phyloP scores from a whole-genome alignment of 35 echinoderm and acorn worm species.

The Hemicentrotus pulcherrimus region DNA sequence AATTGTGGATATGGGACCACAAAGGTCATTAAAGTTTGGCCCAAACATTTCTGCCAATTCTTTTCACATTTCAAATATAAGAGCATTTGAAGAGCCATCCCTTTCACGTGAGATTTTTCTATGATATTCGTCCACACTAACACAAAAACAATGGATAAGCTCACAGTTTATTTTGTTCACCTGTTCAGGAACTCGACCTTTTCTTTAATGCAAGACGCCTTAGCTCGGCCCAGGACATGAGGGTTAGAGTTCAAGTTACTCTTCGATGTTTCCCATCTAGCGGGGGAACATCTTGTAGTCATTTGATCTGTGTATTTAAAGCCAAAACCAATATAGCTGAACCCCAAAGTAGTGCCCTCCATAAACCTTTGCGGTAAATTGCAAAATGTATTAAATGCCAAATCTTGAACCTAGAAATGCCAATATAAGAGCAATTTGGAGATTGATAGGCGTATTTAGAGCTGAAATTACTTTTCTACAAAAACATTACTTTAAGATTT shows the following conservation, averaged over 20 bases:
- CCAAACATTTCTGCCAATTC: no score
- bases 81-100: no score
- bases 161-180: no score
- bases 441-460: background rate
- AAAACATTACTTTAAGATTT: background rate
- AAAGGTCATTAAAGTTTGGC: no score
- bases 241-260: background rate
- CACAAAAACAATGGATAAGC: no score
- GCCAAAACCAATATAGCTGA: background rate
- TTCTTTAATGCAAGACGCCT: background rate
- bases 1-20: no score
- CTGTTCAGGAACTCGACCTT: no score
- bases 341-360: background rate
- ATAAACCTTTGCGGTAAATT: background rate
- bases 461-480: background rate
- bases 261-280: background rate
- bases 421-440: background rate
- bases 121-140: no score
- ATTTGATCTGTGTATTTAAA: slow-evolving; percentile 14
- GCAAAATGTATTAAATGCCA: background rate
- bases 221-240: background rate
- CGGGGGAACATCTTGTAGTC: background rate
- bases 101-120: no score
- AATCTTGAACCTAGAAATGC: background rate
- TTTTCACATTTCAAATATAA: no score